Evolutionary conservation across 1,140 invertebrate genomes (phyloP).

Genomic region (Hylaeus volcanicus): DNA sequence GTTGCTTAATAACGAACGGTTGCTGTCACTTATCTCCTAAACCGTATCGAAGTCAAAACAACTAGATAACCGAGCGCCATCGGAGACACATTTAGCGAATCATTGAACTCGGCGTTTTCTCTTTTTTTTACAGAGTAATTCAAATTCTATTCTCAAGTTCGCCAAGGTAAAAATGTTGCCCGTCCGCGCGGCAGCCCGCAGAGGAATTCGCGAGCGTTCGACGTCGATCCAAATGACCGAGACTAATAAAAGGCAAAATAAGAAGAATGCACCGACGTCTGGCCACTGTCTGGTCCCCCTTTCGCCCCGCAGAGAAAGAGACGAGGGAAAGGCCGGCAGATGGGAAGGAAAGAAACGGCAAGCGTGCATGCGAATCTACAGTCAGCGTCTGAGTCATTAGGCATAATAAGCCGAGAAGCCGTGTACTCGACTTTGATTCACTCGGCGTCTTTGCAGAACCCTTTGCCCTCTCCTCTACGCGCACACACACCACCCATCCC

Average conservation of each 20-base stretch:
- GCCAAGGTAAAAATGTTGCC: no score
- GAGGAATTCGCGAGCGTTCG: constrained; percentile 17
- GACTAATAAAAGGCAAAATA: constrained; percentile 46
- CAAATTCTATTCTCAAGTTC: no score
- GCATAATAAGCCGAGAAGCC: constrained; percentile 56
- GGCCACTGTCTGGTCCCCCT: constrained; percentile 56
- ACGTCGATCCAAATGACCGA: constrained; percentile 45
- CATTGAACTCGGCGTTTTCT: no score
- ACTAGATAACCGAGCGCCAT: no score
- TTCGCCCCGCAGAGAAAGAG: not conserved
- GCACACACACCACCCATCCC: not conserved
- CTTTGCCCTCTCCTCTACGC: not conserved
- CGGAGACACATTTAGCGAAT: no score
- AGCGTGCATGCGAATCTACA: constrained; percentile 11
- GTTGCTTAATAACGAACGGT: no score
- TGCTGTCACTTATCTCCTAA: no score
- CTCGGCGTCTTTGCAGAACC: constrained; percentile 38
- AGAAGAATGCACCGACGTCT: constrained; percentile 56
- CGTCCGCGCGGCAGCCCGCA: not conserved
- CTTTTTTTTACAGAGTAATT: no score
- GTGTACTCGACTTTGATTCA: constrained; percentile 57
- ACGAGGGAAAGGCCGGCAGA: not conserved
- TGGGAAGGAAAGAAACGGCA: constrained; percentile 6
- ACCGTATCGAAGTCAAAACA: no score
- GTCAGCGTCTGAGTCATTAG: constrained; percentile 57